Conservation (phyloP, 2,113 vertebrate genomes). For the Gnathonemus echidnorhynchus region DNA sequence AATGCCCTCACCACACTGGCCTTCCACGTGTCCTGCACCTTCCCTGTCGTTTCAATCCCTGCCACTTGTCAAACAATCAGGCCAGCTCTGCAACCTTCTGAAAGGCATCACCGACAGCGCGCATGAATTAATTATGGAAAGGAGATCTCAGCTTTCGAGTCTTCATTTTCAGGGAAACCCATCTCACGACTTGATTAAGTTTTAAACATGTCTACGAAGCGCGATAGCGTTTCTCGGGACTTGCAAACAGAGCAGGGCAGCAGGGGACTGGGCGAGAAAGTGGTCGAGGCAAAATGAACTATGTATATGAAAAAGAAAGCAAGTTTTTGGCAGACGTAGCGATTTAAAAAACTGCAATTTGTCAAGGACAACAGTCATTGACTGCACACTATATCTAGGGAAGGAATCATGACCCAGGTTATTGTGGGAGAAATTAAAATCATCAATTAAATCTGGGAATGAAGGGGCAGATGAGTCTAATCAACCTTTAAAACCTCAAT, state of each 20-base stretch:
- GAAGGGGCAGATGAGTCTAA: not conserved
- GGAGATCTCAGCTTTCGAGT: not conserved
- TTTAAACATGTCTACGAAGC: not conserved
- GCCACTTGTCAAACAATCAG: not conserved
- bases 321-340: not conserved
- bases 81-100: not conserved
- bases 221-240: not conserved
- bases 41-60: not conserved
- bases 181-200: not conserved
- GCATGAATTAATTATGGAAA: not conserved
- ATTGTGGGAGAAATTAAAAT: not conserved
- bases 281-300: not conserved
- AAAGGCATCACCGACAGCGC: not conserved
- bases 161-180: constrained; percentile 10
- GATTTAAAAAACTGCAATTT: not conserved
- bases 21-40: not conserved
- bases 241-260: not conserved
- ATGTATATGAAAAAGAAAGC: not conserved
- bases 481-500: not conserved
- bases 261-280: not conserved
- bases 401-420: not conserved
- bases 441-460: not conserved
- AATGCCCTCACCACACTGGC: not conserved
- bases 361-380: not conserved
- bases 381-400: not conserved